A percentile compares a stretch with the other conserved stretches of the same genome.
phyloP scores from a whole-genome alignment of 2,113 vertebrate species.

The Bufo bufo region DNA sequence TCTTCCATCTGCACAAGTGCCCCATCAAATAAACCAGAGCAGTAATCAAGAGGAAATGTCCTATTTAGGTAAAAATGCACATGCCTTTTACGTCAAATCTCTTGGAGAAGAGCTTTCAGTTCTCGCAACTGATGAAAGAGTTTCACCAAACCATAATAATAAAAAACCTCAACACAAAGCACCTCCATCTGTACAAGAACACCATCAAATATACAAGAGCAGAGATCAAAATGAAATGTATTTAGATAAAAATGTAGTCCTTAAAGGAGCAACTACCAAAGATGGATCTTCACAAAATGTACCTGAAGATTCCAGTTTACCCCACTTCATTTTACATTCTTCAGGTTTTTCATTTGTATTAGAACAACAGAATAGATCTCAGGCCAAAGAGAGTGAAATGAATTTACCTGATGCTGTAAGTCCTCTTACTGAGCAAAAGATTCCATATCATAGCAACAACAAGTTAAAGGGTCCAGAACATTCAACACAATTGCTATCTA shows the following conservation, averaged over 20 bases:
- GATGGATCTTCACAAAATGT: neutral
- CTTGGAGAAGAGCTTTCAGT: neutral
- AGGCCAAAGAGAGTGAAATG: neutral
- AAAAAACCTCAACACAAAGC: neutral
- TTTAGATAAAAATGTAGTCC: neutral
- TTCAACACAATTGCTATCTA: neutral
- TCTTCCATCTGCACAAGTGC: neutral
- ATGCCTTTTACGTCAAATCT: too few relatives aligned
- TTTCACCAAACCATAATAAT: neutral
- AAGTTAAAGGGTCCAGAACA: neutral
- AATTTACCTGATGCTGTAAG: neutral
- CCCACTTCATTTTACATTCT: neutral
- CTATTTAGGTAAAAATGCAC: neutral
- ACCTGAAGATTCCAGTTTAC: neutral
- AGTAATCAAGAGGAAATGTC: neutral
- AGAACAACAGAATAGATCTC: neutral
- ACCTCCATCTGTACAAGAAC: neutral
- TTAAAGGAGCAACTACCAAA: neutral
- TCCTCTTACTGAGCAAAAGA: neutral
- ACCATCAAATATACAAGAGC: neutral
- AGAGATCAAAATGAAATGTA: neutral
- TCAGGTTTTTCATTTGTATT: constrained; percentile 7
- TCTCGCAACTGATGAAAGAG: neutral
- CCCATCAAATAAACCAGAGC: neutral
- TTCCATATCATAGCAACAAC: neutral